Evolutionary conservation across 2,797 vertebrate species (phyloP).

Genomic region (Anguilla pacifica): DNA sequence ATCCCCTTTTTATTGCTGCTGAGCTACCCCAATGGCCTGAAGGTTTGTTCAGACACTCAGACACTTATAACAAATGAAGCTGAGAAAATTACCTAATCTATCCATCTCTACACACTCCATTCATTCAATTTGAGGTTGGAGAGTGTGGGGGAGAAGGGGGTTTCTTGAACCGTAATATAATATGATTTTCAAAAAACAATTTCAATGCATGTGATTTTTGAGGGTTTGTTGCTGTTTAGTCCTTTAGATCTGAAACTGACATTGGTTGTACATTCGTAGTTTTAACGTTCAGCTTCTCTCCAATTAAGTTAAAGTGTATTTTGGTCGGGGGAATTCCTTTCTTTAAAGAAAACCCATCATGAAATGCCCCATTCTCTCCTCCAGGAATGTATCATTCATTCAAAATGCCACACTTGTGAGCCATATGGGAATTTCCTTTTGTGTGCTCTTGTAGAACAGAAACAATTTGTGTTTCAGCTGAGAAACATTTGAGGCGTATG

Average conservation of each 20-base stretch:
- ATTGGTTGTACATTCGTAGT: not conserved
- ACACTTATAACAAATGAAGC: constrained; percentile 33
- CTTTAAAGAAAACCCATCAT: not conserved
- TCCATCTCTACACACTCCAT: constrained; percentile 6
- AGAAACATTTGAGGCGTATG: not conserved
- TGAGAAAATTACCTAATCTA: not conserved
- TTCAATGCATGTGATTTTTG: not conserved
- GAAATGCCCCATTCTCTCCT: not conserved
- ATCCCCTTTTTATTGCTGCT: constrained; percentile 30
- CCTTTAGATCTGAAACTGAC: not conserved
- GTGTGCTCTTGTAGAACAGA: constrained; percentile 3
- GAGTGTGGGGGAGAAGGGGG: not conserved
- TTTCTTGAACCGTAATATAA: not conserved
- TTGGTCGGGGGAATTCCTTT: not conserved
- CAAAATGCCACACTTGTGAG: not conserved
- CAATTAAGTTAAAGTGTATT: not conserved
- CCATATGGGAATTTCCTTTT: not conserved
- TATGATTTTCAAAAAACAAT: not conserved
- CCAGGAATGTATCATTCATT: constrained; percentile 6
- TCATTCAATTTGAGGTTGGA: constrained; percentile 11
- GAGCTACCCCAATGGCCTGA: constrained; percentile 23
- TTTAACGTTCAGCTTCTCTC: not conserved
- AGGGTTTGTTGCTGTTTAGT: not conserved
- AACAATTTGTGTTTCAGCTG: not conserved
- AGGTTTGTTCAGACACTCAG: constrained; percentile 29